Percentiles rank a stretch among this genome's conserved stretches.
Evolutionary conservation across 2,888 invertebrate genomes (phyloP).

Genomic region (Chrysina gloriosa): DNA sequence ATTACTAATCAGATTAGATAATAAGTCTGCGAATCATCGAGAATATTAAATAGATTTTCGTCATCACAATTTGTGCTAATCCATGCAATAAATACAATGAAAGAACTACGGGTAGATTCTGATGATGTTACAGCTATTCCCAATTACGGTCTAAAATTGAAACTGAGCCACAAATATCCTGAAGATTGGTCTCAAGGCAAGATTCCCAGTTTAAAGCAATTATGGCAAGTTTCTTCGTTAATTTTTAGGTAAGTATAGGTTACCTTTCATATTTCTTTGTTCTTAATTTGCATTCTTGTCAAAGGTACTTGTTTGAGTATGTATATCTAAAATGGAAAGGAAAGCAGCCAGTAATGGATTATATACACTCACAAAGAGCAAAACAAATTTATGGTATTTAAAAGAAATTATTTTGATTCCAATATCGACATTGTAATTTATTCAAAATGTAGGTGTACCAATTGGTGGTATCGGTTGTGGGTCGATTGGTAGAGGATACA

Average conservation of each 20-base stretch:
- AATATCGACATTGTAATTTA: slow-evolving; percentile 42
- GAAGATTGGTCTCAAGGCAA: slow-evolving; percentile 77
- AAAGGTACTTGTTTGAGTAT: slow-evolving; percentile 80
- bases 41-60: neutral
- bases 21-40: neutral
- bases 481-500: slow-evolving; percentile 90
- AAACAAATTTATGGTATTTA: slow-evolving; percentile 85
- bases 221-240: slow-evolving; percentile 77
- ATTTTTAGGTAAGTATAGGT: slow-evolving; percentile 72
- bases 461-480: slow-evolving; percentile 85
- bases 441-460: slow-evolving; percentile 76
- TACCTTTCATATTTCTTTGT: slow-evolving; percentile 9
- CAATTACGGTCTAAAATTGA: slow-evolving; percentile 78
- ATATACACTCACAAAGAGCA: slow-evolving; percentile 75
- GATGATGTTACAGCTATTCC: slow-evolving; percentile 63
- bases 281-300: slow-evolving; percentile 48
- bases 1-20: slow-evolving; percentile 36
- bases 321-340: slow-evolving; percentile 73
- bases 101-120: neutral
- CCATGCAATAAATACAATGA: slow-evolving; percentile 14
- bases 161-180: slow-evolving; percentile 79
- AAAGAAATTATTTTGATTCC: neutral
- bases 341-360: slow-evolving; percentile 83
- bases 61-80: slow-evolving; percentile 1
- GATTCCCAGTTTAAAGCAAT: slow-evolving; percentile 75